Base-by-base conservation (phyloP, 2,113 vertebrate genomes). In the Gnathochromis pfefferi region DNA sequence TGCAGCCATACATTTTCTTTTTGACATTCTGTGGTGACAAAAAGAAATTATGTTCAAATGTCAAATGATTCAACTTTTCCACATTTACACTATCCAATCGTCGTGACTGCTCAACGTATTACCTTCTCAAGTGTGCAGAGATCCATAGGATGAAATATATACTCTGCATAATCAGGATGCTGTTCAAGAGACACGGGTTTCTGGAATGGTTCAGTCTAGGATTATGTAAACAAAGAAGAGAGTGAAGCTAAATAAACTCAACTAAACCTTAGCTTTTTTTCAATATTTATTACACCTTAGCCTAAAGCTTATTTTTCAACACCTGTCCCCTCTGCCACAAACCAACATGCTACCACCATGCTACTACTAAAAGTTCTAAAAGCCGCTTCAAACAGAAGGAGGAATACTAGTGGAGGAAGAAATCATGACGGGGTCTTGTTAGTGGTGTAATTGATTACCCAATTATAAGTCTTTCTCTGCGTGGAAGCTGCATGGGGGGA, bases 1-100 rank as follows among this genome's bases (percentile, higher is more conserved):
- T 99, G 94, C 98, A 99, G 93, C 99, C 99, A 33, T 99, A 99
- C 97, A 99, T 98, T 97, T 98, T 99, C 97, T 98, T 99, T 95
- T 99, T 99, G 92, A 99, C 98, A 94, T 99, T 99, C 96, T 97
- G 87, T 17, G 80, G 57, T 14, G 68, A 57, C 85, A 85, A 89
- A 89, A 80, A 63, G 9, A 54, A 88, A 85, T 85, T 4, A 82
- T 8, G n/a, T 12, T n/a, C 5, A 28, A 86, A 23, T 80, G 17
- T 85, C 28, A 83, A 42, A 84, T 9, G 33, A 17, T 51, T 80
- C 9, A 86, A 12, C 23, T 42, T 49, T 42, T 84, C 26, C 73
- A 51, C 73, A 13, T 49, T 7, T 19, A 47, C 19, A 26, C 16
- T 73, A 16, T 75, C 9, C 38, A 47, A 11, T 23, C 57, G 14